These are phyloP conservation scores for Agriopis leucophaearia DNA, from an alignment of 2,888 invertebrate species.

Conservation along the genomic window DNA sequence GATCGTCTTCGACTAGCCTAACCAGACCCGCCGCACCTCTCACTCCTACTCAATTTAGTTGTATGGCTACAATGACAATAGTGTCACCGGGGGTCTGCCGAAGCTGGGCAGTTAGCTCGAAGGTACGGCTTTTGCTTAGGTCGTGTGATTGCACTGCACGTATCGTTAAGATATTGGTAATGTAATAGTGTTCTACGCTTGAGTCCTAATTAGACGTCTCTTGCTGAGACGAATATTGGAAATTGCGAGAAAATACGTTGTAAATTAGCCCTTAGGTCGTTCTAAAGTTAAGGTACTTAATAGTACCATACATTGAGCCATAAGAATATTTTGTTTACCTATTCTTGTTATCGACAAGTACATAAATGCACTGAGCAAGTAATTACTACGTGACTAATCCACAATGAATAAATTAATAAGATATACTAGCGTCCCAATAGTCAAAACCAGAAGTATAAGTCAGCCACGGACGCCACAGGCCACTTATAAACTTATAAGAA, in stretches of 20 bases:
- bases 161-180: constrained; percentile 80
- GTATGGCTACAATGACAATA: constrained; percentile 55
- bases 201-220: constrained; percentile 71
- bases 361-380: too few species aligned
- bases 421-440: too few species aligned
- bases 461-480: too few species aligned
- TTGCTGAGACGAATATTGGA: constrained; percentile 31
- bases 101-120: constrained; percentile 61
- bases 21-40: constrained; percentile 61
- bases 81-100: constrained; percentile 59
- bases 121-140: constrained; percentile 77
- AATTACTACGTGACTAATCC: too few species aligned
- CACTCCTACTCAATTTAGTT: constrained; percentile 44
- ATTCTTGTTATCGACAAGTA: too few species aligned
- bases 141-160: constrained; percentile 76
- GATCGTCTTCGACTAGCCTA: constrained; percentile 65
- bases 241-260: constrained; percentile 4
- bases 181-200: constrained; percentile 69
- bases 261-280: not conserved
- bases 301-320: not conserved
- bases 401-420: too few species aligned
- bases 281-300: constrained; percentile 1
- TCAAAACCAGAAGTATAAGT: too few species aligned
- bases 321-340: not conserved
- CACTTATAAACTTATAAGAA: too few species aligned